Evolutionary conservation across 2,888 invertebrate genomes (phyloP).

Genomic region (Argyresthia goedartella): DNA sequence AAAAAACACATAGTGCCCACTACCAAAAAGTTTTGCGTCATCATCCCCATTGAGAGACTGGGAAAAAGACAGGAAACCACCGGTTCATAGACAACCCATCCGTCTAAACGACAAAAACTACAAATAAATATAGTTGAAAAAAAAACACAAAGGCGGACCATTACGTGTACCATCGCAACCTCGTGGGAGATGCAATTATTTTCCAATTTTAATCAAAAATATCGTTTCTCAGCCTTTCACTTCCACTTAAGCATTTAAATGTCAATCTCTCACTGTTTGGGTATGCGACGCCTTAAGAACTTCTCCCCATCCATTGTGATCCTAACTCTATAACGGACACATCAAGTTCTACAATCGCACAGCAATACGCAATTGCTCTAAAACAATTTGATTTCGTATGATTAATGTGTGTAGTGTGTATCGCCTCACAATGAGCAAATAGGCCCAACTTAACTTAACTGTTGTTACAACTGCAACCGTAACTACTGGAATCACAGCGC

Average conservation of each 20-base stretch:
- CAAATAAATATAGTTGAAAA: conserved; percentile 20
- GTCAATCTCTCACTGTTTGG: conserved; percentile 54
- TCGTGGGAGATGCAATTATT: conserved; percentile 70
- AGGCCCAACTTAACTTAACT: too few species aligned
- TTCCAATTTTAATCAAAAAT: conserved; percentile 71
- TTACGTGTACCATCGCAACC: conserved; percentile 40
- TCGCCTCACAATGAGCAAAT: conserved; percentile 1
- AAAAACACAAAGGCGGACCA: conserved; percentile 17
- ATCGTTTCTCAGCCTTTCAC: conserved; percentile 63
- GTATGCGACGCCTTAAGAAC: conserved; percentile 36
- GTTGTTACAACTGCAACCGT: background rate
- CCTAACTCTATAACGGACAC: conserved; percentile 16
- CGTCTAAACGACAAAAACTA: conserved; percentile 42
- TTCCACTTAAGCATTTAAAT: conserved; percentile 69
- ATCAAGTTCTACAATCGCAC: conserved; percentile 22
- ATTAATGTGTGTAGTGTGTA: conserved; percentile 60
- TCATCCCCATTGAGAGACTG: too few species aligned
- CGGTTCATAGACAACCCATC: conserved; percentile 36
- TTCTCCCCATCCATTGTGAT: conserved; percentile 13
- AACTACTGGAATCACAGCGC: background rate
- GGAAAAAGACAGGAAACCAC: conserved; percentile 36
- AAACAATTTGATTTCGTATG: conserved; percentile 63
- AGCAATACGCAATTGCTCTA: conserved; percentile 23
- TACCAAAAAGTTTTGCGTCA: too few species aligned
- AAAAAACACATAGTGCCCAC: too few species aligned